Conservation (phyloP, 2,113 vertebrate genomes). For the Vidua chalybeata region DNA sequence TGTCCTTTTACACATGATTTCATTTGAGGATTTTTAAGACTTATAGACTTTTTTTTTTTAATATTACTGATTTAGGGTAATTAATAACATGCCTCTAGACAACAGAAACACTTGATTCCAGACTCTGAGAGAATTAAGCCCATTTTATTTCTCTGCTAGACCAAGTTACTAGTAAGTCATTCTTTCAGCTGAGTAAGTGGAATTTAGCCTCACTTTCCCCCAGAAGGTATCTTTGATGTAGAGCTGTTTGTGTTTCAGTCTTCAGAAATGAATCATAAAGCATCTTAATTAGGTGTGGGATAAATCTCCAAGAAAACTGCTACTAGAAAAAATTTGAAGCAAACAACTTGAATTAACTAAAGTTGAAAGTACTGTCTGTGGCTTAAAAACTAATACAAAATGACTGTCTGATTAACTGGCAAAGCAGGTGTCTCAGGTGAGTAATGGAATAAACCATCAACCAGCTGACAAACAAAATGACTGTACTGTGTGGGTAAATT, state of each 20-base stretch:
- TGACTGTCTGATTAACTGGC: background rate
- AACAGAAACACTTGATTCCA: background rate
- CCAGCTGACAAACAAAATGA: background rate
- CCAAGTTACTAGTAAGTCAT: background rate
- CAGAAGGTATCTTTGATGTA: background rate
- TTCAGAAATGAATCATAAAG: background rate
- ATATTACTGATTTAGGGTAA: background rate
- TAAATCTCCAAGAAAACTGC: background rate
- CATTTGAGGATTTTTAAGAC: background rate
- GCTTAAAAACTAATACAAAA: background rate
- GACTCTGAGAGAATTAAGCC: background rate
- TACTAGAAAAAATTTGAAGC: background rate
- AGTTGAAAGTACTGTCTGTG: background rate
- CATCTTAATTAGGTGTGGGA: background rate
- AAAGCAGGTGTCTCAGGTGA: constrained; percentile 21
- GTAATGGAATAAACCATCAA: constrained; percentile 14
- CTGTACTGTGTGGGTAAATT: background rate
- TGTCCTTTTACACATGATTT: background rate
- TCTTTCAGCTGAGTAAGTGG: background rate
- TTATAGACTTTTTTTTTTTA: background rate
- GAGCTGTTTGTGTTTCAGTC: background rate
- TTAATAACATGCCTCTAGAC: background rate
- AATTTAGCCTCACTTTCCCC: background rate
- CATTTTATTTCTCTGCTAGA: background rate
- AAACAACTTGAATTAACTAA: background rate